Percentiles rank a stretch among this genome's conserved stretches.
Conservation (phyloP, 2,888 invertebrate species). For the Rhogogaster chlorosoma region DNA sequence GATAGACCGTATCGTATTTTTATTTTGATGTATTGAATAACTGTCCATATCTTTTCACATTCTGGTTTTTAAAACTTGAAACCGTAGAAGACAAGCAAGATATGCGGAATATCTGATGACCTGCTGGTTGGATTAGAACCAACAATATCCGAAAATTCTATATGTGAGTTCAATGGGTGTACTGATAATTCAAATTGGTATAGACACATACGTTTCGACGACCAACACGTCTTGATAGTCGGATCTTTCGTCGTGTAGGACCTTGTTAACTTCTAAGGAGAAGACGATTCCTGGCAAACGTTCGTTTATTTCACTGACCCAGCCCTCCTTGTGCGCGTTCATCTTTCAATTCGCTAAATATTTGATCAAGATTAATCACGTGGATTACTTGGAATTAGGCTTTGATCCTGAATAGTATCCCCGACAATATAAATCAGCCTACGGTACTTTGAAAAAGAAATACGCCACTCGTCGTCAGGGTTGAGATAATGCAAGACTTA, state of each 20-base stretch:
- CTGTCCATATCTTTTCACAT: too few relatives aligned
- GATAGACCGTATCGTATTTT: too few relatives aligned
- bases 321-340: constrained; percentile 88
- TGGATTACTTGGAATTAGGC: background rate
- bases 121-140: background rate
- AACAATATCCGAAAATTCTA: background rate
- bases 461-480: background rate
- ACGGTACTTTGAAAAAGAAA: background rate
- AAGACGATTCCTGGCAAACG: constrained; percentile 95
- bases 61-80: background rate
- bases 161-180: background rate
- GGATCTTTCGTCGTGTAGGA: constrained; percentile 89
- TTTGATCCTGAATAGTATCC: background rate
- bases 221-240: constrained; percentile 92
- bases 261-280: constrained; percentile 90
- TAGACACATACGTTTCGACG: constrained; percentile 85
- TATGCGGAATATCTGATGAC: background rate
- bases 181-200: background rate
- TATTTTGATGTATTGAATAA: too few relatives aligned
- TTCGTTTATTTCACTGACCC: constrained; percentile 96
- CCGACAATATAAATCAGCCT: background rate
- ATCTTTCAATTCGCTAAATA: constrained; percentile 75
- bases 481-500: background rate
- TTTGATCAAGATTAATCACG: background rate
- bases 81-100: background rate